Percentiles rank a stretch among this genome's conserved stretches.
Evolutionary conservation across 2,888 invertebrate species (phyloP).

Genomic region (Catotricha subobsoleta): DNA sequence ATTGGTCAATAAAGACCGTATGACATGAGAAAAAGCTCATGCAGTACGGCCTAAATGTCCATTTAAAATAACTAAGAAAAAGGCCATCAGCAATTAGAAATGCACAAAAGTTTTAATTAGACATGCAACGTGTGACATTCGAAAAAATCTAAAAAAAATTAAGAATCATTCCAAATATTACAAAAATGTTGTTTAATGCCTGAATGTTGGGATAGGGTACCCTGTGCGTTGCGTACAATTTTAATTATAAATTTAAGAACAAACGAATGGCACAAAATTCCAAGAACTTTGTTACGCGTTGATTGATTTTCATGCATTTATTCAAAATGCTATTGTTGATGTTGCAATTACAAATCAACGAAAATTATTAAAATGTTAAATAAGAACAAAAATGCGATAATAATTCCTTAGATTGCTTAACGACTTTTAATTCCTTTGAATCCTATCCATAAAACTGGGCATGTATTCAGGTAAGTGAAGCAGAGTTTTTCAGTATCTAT

Average conservation of each 20-base stretch:
- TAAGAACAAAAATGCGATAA: too few relatives aligned
- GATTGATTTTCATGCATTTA: not conserved
- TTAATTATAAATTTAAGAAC: slow-evolving; percentile 6
- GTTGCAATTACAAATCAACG: too few relatives aligned
- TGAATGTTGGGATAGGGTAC: slow-evolving; percentile 99
- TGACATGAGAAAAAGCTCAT: slow-evolving; percentile 4
- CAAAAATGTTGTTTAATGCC: slow-evolving; percentile 35
- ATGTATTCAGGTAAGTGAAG: too few relatives aligned
- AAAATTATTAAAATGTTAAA: too few relatives aligned
- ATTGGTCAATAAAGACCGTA: not conserved
- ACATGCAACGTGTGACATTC: not conserved
- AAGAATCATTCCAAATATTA: not conserved
- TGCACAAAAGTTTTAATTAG: too few relatives aligned
- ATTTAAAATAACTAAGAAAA: not conserved
- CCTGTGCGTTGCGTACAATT: slow-evolving; percentile 40
- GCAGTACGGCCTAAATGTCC: slow-evolving; percentile 1
- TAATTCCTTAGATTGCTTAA: too few relatives aligned
- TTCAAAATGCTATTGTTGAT: too few relatives aligned
- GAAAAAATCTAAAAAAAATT: not conserved
- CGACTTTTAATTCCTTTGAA: too few relatives aligned
- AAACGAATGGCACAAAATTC: slow-evolving; percentile 9
- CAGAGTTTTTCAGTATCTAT: too few relatives aligned
- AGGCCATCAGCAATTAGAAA: not conserved
- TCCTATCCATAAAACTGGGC: too few relatives aligned
- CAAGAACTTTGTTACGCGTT: slow-evolving; percentile 8